These are phyloP conservation scores for Cacoxenus indagator DNA, from an alignment of 2,888 invertebrate genomes.

Conservation along the genomic window DNA sequence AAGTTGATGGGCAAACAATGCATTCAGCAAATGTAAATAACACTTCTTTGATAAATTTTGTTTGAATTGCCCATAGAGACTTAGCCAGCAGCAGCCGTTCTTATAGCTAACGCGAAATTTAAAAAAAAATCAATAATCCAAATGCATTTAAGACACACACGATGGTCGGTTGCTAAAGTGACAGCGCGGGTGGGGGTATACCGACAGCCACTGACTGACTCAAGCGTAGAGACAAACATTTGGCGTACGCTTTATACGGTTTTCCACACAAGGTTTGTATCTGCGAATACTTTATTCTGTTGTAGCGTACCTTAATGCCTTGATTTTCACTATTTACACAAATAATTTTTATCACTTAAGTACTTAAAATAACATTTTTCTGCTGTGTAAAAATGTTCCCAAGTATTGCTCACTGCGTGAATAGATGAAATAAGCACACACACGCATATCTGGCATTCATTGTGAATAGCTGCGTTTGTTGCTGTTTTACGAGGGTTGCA, in stretches of 20 bases:
- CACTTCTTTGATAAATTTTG: too few species aligned
- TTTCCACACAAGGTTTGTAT: neutral
- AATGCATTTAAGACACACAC: slow-evolving; percentile 35
- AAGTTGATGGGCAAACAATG: too few species aligned
- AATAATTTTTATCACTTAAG: slow-evolving; percentile 17
- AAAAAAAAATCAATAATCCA: slow-evolving; percentile 44
- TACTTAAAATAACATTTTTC: slow-evolving; percentile 48
- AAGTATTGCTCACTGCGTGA: neutral
- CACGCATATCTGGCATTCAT: too few species aligned
- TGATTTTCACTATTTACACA: slow-evolving; percentile 21
- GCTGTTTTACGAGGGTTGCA: too few species aligned
- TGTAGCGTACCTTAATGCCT: slow-evolving; percentile 39
- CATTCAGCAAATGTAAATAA: too few species aligned
- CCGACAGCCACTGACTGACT: neutral
- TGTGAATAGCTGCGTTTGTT: too few species aligned
- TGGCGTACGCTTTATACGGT: slow-evolving; percentile 31
- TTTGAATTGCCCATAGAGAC: too few species aligned
- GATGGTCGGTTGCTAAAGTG: too few species aligned
- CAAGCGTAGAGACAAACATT: neutral
- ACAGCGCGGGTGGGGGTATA: slow-evolving; percentile 26
- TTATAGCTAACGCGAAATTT: slow-evolving; percentile 14
- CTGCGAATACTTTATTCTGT: neutral
- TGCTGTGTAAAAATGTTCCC: neutral
- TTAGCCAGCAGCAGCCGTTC: too few species aligned
- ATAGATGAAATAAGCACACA: too few species aligned